Percentiles rank a stretch among this genome's conserved stretches.
These are phyloP conservation scores for Catharus bicknelli DNA, from an alignment of 2,113 vertebrate species.

Conservation along the genomic window DNA sequence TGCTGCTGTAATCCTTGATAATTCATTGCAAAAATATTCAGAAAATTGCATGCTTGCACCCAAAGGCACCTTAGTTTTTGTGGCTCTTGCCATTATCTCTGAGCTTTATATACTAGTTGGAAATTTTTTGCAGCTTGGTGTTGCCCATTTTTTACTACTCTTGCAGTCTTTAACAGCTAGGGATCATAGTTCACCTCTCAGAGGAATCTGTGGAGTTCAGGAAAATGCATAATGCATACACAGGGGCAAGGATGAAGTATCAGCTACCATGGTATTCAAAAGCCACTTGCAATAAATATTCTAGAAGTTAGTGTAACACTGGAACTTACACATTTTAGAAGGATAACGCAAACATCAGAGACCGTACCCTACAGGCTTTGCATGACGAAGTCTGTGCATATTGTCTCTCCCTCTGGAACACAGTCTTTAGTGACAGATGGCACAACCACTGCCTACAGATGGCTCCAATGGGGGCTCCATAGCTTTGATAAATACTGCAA, in stretches of 20 bases:
- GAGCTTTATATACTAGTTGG: background rate
- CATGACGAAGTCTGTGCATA: slow-evolving; percentile 10
- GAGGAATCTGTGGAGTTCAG: background rate
- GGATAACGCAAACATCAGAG: slow-evolving; percentile 29
- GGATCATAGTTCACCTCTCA: slow-evolving; percentile 7
- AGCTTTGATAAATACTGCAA: slow-evolving; percentile 69
- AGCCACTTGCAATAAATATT: background rate
- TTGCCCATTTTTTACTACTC: background rate
- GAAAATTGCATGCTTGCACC: background rate
- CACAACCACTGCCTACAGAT: slow-evolving; percentile 59
- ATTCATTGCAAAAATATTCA: slow-evolving; percentile 37
- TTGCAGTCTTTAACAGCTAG: background rate
- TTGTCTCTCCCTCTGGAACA: slow-evolving; percentile 47
- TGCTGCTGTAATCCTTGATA: slow-evolving; percentile 31
- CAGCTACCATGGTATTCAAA: background rate
- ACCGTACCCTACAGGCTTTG: slow-evolving; percentile 23
- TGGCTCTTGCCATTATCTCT: background rate
- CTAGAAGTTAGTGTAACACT: background rate
- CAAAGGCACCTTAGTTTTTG: background rate
- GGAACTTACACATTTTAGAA: background rate
- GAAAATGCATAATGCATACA: background rate
- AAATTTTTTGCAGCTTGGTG: background rate
- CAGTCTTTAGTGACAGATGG: slow-evolving; percentile 54
- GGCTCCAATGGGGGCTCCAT: slow-evolving; percentile 49
- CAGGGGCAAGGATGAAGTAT: background rate